Conservation (phyloP, 2,797 vertebrate genomes). For the Fringilla coelebs region DNA sequence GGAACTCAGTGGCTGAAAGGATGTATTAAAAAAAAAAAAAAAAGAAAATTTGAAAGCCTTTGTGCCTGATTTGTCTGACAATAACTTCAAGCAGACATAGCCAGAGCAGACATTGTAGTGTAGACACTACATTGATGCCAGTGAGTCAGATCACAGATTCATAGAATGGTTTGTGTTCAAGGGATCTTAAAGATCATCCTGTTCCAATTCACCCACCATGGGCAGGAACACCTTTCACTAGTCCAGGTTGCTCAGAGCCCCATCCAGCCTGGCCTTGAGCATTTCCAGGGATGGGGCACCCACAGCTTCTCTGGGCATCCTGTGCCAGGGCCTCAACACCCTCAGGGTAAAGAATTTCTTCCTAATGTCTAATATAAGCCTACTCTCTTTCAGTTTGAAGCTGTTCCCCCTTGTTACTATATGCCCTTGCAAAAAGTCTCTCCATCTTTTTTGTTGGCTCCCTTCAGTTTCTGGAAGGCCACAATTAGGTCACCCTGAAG, state of each 20-base stretch:
- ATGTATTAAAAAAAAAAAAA: accelerated
- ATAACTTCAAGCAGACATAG: background rate
- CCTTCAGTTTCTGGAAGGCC: background rate
- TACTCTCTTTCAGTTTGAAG: background rate
- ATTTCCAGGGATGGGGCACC: background rate
- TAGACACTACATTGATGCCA: background rate
- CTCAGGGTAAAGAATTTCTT: background rate
- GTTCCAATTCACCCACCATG: background rate
- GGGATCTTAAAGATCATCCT: background rate
- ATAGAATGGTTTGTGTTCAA: background rate
- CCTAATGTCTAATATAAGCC: background rate
- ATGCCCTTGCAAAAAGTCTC: background rate
- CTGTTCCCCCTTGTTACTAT: background rate
- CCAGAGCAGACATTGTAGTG: background rate
- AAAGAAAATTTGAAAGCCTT: background rate
- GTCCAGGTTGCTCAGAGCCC: background rate
- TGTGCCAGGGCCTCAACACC: background rate
- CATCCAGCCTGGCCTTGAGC: too few species aligned
- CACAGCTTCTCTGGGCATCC: background rate
- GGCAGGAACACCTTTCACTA: background rate
- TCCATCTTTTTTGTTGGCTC: background rate
- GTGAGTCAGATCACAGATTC: background rate
- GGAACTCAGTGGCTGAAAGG: background rate
- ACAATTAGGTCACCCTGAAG: background rate
- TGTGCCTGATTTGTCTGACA: background rate